Evolutionary conservation across 2,113 vertebrate genomes (phyloP).

Genomic region (Ameiurus melas): DNA sequence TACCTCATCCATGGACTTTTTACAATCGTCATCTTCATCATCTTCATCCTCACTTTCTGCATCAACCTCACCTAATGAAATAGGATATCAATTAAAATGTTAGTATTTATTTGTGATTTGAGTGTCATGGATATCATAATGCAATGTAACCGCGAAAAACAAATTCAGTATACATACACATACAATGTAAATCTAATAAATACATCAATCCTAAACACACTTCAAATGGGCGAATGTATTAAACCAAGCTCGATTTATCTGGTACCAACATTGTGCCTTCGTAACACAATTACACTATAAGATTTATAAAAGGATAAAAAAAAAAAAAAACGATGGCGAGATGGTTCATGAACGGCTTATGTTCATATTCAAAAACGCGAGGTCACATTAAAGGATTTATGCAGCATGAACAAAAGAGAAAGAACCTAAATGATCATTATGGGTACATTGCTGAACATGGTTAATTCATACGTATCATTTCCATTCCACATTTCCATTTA

Average conservation of each 20-base stretch:
- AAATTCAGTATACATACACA: neutral
- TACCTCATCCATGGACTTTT: constrained; percentile 98
- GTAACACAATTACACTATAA: neutral
- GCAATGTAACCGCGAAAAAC: neutral
- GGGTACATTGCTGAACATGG: neutral
- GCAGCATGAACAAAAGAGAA: neutral
- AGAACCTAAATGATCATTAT: neutral
- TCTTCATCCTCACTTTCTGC: constrained; percentile 94
- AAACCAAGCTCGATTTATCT: neutral
- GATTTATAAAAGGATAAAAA: neutral
- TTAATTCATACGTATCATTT: neutral
- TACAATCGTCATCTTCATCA: constrained; percentile 91
- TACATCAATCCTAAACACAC: neutral
- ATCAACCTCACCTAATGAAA: constrained; percentile 85
- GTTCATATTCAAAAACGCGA: neutral
- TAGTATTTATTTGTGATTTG: neutral
- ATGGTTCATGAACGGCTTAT: neutral
- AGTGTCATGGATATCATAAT: neutral
- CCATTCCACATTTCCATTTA: neutral
- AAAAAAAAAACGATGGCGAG: neutral
- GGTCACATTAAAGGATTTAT: neutral
- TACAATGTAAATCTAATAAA: neutral
- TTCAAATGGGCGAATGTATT: neutral
- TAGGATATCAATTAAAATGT: neutral
- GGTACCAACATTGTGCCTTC: neutral